These are phyloP conservation scores for Macaria liturata DNA, from an alignment of 2,888 invertebrate species.

Conservation along the genomic window DNA sequence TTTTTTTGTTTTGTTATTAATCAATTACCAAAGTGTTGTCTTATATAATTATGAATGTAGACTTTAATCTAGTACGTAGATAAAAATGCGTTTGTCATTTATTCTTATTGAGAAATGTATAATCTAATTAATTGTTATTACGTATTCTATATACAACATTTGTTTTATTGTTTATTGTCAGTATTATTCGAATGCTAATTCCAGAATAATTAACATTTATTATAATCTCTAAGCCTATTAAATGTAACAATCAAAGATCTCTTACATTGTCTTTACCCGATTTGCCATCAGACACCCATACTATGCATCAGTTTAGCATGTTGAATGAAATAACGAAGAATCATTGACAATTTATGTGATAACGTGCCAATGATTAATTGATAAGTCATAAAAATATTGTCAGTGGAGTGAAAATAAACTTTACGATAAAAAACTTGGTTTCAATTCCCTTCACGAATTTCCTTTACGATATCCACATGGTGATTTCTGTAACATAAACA, in stretches of 20 bases:
- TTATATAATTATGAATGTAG: slow-evolving; percentile 22
- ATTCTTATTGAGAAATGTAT: too few species aligned
- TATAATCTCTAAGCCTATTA: slow-evolving; percentile 18
- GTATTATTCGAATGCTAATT: slow-evolving; percentile 25
- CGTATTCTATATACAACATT: slow-evolving; percentile 12
- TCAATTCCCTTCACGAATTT: slow-evolving; percentile 3
- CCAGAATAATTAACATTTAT: slow-evolving; percentile 27
- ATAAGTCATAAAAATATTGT: slow-evolving; percentile 48
- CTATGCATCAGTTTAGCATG: slow-evolving; percentile 1
- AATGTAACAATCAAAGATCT: slow-evolving; percentile 18
- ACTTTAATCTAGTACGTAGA: slow-evolving; percentile 1
- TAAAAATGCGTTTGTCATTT: slow-evolving; percentile 27
- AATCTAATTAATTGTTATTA: slow-evolving; percentile 30
- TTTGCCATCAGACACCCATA: slow-evolving; percentile 41
- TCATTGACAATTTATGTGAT: slow-evolving; percentile 82
- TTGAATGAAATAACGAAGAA: slow-evolving; percentile 43
- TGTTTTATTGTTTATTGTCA: slow-evolving; percentile 17
- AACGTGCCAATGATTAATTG: slow-evolving; percentile 82
- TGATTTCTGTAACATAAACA: slow-evolving; percentile 24
- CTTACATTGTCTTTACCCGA: slow-evolving; percentile 36
- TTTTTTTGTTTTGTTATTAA: slow-evolving; percentile 14
- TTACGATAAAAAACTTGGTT: slow-evolving; percentile 32
- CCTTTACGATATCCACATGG: slow-evolving; percentile 8
- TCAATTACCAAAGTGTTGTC: slow-evolving; percentile 52
- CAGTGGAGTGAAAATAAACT: slow-evolving; percentile 48